Percentiles rank a stretch among this genome's conserved stretches.
These are phyloP conservation scores for Chelidonichthys spinosus DNA, from an alignment of 2,797 vertebrate genomes.

Conservation along the genomic window DNA sequence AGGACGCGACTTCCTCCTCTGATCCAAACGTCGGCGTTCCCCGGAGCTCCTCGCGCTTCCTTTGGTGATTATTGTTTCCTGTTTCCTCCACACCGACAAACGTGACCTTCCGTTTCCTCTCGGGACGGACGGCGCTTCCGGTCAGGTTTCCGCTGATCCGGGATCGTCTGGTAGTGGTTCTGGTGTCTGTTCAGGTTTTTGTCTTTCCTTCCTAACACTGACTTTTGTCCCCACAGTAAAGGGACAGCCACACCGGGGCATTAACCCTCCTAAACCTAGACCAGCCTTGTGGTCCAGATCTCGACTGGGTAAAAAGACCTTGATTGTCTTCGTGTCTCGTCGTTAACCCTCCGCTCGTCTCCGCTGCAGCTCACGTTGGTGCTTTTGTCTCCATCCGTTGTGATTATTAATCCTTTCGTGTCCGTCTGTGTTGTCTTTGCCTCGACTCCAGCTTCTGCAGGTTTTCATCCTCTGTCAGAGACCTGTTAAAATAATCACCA, in stretches of 20 bases:
- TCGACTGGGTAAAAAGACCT: constrained; percentile 77
- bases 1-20: constrained; percentile 55
- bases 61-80: constrained; percentile 75
- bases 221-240: constrained; percentile 81
- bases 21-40: constrained; percentile 58
- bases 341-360: constrained; percentile 68
- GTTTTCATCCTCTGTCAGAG: constrained; percentile 50
- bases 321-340: constrained; percentile 52
- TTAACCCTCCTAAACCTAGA: constrained; percentile 78
- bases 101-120: not conserved
- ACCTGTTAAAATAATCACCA: constrained; percentile 55
- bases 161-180: not conserved
- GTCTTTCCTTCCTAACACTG: constrained; percentile 62
- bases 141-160: not conserved
- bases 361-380: constrained; percentile 44
- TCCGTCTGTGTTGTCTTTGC: constrained; percentile 28
- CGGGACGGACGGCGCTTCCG: not conserved
- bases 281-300: constrained; percentile 74
- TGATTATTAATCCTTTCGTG: constrained; percentile 51
- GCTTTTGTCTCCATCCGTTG: constrained; percentile 53
- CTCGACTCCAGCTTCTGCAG: constrained; percentile 62
- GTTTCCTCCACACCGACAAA: not conserved
- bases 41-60: constrained; percentile 72
- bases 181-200: constrained; percentile 6
- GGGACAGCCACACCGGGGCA: constrained; percentile 78